Evolutionary conservation across 2,888 invertebrate species (phyloP).

Genomic region (Coelogynopora nodosa): DNA sequence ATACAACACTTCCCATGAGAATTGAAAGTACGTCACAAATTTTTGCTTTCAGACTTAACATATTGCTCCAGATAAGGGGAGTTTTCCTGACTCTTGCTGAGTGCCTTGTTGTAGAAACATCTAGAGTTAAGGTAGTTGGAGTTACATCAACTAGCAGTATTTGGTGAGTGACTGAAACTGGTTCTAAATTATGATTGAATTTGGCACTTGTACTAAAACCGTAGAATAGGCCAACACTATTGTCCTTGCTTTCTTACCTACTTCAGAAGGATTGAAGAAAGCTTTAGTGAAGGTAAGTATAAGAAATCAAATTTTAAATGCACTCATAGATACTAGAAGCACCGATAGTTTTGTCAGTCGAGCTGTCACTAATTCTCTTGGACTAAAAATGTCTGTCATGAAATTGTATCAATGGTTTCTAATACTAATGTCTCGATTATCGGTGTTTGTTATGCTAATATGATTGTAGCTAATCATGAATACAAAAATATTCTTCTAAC

Average conservation of each 20-base stretch:
- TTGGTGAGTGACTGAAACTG: too few relatives aligned
- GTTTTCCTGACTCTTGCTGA: too few relatives aligned
- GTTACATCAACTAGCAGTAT: too few relatives aligned
- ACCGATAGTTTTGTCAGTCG: neutral
- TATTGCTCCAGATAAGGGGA: too few relatives aligned
- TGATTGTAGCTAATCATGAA: neutral
- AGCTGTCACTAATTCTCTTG: too few relatives aligned
- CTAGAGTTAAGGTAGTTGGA: too few relatives aligned
- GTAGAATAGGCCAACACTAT: neutral
- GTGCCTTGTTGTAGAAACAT: too few relatives aligned
- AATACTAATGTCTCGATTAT: neutral
- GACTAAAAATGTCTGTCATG: neutral
- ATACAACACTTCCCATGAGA: too few relatives aligned
- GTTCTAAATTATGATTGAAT: too few relatives aligned
- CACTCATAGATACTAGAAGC: conserved; percentile 20
- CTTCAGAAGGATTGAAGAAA: neutral
- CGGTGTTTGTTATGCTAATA: neutral
- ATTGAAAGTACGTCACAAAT: too few relatives aligned
- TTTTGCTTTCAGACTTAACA: too few relatives aligned
- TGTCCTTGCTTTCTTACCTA: neutral
- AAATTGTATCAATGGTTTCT: neutral
- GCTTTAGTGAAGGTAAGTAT: neutral
- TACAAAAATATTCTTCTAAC: neutral
- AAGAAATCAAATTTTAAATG: neutral
- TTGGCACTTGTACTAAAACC: too few relatives aligned